Conservation (phyloP, 1,140 invertebrate species). For the Aphaenogaster ashmeadi region DNA sequence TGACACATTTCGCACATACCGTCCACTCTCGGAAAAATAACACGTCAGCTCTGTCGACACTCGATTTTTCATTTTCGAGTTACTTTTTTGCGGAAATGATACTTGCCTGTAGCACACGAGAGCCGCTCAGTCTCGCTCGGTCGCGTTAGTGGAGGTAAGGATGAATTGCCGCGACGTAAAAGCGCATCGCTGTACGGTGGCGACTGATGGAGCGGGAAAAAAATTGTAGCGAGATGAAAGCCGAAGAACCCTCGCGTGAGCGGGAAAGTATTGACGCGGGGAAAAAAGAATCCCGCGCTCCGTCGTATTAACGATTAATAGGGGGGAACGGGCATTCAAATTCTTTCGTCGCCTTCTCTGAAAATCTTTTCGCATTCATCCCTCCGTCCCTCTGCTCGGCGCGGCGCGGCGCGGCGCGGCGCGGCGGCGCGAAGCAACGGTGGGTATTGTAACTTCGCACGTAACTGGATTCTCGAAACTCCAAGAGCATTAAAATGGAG, state of each 20-base stretch:
- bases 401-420: too few species aligned
- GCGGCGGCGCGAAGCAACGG: slow-evolving; percentile 4
- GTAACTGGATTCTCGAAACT: slow-evolving; percentile 55
- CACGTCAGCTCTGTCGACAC: slow-evolving; percentile 52
- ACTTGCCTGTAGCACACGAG: slow-evolving; percentile 18
- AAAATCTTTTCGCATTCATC: slow-evolving; percentile 53
- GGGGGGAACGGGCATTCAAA: slow-evolving; percentile 26
- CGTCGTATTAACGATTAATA: slow-evolving; percentile 71
- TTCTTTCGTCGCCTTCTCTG: slow-evolving; percentile 29
- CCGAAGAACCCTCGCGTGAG: slow-evolving; percentile 44
- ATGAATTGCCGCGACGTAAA: slow-evolving; percentile 69
- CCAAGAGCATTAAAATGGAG: slow-evolving; percentile 50
- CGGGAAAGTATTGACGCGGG: slow-evolving; percentile 63
- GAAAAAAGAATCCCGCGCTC: slow-evolving; percentile 43
- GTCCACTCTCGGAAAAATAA: slow-evolving; percentile 47
- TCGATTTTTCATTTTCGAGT: slow-evolving; percentile 70
- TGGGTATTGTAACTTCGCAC: slow-evolving; percentile 44
- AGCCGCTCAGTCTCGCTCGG: slow-evolving; percentile 29
- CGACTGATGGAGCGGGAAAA: slow-evolving; percentile 51
- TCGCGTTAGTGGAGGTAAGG: slow-evolving; percentile 65
- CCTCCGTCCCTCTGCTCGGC: background rate
- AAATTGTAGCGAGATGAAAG: slow-evolving; percentile 66
- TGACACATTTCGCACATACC: slow-evolving; percentile 30
- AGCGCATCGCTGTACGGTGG: slow-evolving; percentile 60
- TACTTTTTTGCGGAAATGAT: slow-evolving; percentile 57